Percentiles rank a stretch among this genome's conserved stretches.
Evolutionary conservation across 1,140 invertebrate species (phyloP).

Genomic region (Drosophila nasuta): DNA sequence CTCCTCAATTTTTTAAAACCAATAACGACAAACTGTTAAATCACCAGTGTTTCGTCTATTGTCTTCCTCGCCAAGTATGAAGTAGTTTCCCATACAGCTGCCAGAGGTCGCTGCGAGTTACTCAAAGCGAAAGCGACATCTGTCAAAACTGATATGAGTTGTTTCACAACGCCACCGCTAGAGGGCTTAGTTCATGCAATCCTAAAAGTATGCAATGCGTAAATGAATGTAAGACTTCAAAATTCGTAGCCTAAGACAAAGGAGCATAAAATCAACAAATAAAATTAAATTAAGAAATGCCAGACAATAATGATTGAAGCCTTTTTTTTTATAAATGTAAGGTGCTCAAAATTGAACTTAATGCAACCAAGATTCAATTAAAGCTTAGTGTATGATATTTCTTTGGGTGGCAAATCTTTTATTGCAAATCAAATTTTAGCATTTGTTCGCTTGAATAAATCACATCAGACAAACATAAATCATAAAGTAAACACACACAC

Average conservation of each 20-base stretch:
- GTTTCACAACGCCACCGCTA: slow-evolving; percentile 17
- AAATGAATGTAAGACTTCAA: background rate
- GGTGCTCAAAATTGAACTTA: background rate
- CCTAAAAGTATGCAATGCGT: slow-evolving; percentile 34
- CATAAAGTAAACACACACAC: slow-evolving; percentile 63
- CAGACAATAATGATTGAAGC: background rate
- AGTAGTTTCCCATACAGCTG: slow-evolving; percentile 1
- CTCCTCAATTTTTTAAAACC: no score
- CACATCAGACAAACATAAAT: slow-evolving; percentile 82
- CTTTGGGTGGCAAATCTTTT: slow-evolving; percentile 54
- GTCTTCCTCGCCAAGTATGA: background rate
- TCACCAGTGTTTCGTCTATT: no score
- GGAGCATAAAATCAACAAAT: background rate
- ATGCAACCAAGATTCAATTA: slow-evolving; percentile 34
- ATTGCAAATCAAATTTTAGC: slow-evolving; percentile 78
- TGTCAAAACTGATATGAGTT: slow-evolving; percentile 20
- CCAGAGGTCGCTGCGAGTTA: slow-evolving; percentile 47
- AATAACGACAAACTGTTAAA: no score
- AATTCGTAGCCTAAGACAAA: background rate
- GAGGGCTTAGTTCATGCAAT: background rate
- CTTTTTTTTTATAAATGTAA: background rate
- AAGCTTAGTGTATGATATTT: slow-evolving; percentile 22
- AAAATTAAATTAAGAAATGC: background rate
- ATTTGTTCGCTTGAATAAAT: slow-evolving; percentile 81
- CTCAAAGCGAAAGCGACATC: slow-evolving; percentile 47